These are phyloP conservation scores for Craniophora ligustri DNA, from an alignment of 2,888 invertebrate genomes.

Conservation along the genomic window DNA sequence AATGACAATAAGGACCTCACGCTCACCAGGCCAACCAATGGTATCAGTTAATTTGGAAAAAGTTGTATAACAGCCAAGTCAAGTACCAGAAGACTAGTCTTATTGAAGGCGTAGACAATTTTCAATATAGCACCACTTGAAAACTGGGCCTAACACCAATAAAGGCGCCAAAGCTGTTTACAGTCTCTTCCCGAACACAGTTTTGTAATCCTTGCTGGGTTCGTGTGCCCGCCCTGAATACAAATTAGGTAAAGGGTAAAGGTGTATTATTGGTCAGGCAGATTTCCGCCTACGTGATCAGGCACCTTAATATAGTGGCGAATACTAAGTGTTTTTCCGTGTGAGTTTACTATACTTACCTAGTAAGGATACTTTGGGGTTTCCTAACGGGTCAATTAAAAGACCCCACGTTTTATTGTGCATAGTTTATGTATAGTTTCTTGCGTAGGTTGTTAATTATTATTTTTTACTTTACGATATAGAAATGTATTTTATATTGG, in stretches of 20 bases:
- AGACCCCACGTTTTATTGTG: slow-evolving; percentile 43
- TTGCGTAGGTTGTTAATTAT: slow-evolving; percentile 23
- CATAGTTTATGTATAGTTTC: slow-evolving; percentile 33
- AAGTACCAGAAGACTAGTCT: slow-evolving; percentile 5
- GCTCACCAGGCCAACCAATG: too few species aligned
- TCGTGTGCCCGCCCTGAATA: slow-evolving; percentile 67
- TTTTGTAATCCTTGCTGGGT: slow-evolving; percentile 74
- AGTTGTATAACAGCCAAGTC: background rate
- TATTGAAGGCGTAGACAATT: slow-evolving; percentile 41
- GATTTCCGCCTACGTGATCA: slow-evolving; percentile 77
- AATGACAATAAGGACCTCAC: too few species aligned
- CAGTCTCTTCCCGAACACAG: slow-evolving; percentile 71
- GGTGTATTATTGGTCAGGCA: slow-evolving; percentile 81
- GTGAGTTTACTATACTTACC: slow-evolving; percentile 59
- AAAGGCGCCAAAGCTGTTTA: slow-evolving; percentile 74
- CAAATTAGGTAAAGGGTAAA: slow-evolving; percentile 76
- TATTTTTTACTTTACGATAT: slow-evolving; percentile 25
- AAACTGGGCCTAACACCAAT: slow-evolving; percentile 63
- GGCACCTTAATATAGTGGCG: slow-evolving; percentile 66
- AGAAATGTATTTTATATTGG: too few species aligned
- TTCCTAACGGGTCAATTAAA: slow-evolving; percentile 64
- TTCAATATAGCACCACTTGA: slow-evolving; percentile 54
- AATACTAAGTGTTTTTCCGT: slow-evolving; percentile 74
- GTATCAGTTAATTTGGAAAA: background rate
- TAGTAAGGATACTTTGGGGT: slow-evolving; percentile 60